Evolutionary conservation across 2,797 vertebrate genomes (phyloP).

Genomic region (Acanthurus tractus): DNA sequence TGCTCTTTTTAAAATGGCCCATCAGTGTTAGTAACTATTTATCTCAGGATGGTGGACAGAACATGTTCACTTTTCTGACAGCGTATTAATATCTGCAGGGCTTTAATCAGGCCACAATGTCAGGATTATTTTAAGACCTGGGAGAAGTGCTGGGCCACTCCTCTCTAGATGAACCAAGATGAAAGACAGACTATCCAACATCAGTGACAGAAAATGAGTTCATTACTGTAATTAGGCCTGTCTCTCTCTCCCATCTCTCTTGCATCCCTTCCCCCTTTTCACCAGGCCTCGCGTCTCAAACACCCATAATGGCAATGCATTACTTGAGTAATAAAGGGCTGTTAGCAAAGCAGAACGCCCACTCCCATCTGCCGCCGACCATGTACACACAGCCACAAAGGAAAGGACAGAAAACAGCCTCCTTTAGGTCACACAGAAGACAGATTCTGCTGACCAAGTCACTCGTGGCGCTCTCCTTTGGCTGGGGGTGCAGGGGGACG

Average conservation of each 20-base stretch:
- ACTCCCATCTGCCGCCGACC: conserved; percentile 75
- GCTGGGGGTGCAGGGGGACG: conserved; percentile 26
- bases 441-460: conserved; percentile 76
- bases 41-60: conserved; percentile 60
- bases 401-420: conserved; percentile 70
- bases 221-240: conserved; percentile 83
- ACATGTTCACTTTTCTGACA: conserved; percentile 59
- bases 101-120: conserved; percentile 83
- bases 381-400: conserved; percentile 61
- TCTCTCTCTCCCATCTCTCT: conserved; percentile 53
- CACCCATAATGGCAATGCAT: conserved; percentile 78
- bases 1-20: conserved; percentile 37
- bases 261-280: conserved; percentile 46
- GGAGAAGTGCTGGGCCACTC: conserved; percentile 62
- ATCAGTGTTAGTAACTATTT: conserved; percentile 47
- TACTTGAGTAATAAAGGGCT: conserved; percentile 76
- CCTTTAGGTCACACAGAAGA: conserved; percentile 72
- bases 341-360: conserved; percentile 68
- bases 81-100: conserved; percentile 71
- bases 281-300: conserved; percentile 77
- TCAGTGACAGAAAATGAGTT: conserved; percentile 79
- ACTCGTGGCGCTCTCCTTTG: conserved; percentile 52
- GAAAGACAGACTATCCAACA: conserved; percentile 71
- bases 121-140: conserved; percentile 85
- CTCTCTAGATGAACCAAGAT: conserved; percentile 73